Conservation (phyloP, 1,140 invertebrate species). For the Neodiprion virginianus region DNA sequence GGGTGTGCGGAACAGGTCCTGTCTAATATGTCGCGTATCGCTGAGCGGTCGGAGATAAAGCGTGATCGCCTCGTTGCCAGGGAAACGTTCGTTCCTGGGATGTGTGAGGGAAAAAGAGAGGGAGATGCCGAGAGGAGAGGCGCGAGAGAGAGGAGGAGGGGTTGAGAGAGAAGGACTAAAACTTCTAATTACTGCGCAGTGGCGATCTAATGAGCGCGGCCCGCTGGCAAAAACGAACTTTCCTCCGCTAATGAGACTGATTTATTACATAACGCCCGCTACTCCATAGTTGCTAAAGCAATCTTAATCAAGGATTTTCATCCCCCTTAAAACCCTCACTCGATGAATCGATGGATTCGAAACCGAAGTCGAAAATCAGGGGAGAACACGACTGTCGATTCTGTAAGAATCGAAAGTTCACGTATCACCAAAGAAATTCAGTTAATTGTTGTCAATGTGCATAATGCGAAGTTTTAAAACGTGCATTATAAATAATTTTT, state of each 20-base stretch:
- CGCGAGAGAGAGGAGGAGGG: not conserved
- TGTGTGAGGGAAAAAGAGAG: not conserved
- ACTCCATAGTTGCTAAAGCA: slow-evolving; percentile 2
- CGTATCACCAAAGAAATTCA: too few relatives aligned
- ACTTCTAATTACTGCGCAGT: slow-evolving; percentile 7
- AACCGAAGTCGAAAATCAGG: not conserved
- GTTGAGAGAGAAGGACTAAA: not conserved
- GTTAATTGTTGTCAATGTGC: too few relatives aligned
- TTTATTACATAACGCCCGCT: not conserved
- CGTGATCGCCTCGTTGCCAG: not conserved
- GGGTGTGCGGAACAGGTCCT: too few relatives aligned
- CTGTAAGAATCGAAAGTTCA: not conserved
- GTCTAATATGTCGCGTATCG: too few relatives aligned
- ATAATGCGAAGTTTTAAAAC: too few relatives aligned
- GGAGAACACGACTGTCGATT: not conserved
- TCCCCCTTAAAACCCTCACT: not conserved
- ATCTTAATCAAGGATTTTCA: not conserved
- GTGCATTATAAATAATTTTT: too few relatives aligned
- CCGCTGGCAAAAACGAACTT: not conserved
- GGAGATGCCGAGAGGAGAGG: not conserved
- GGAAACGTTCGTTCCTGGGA: not conserved
- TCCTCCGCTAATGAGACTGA: slow-evolving; percentile 1
- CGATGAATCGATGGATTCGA: not conserved
- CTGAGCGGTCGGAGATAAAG: too few relatives aligned
- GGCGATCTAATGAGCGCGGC: not conserved